Conservation (phyloP, 2,888 invertebrate genomes). For the Pseudococcus jackbeardsleyi region DNA sequence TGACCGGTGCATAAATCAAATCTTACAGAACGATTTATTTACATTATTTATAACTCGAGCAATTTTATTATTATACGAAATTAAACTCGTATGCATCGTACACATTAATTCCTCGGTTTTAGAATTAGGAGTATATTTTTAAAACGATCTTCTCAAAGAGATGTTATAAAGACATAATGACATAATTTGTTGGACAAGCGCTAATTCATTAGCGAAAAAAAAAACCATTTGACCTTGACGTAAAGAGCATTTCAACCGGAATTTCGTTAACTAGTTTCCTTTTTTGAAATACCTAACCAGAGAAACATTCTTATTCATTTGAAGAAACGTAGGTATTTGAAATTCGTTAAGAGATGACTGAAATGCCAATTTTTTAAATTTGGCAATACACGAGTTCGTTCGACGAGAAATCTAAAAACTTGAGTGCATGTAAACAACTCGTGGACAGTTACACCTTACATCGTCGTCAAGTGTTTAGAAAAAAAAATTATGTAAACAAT, state of each 20-base stretch:
- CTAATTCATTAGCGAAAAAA: constrained; percentile 45
- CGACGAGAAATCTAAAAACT: neutral
- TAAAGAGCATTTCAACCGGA: constrained; percentile 24
- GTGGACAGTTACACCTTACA: neutral
- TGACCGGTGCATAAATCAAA: constrained; percentile 9
- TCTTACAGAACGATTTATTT: neutral
- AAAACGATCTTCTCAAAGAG: neutral
- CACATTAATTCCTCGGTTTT: neutral
- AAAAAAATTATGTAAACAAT: no score
- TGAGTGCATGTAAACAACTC: neutral
- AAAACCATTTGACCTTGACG: constrained; percentile 30
- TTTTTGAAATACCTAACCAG: constrained; percentile 29
- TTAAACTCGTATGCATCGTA: neutral
- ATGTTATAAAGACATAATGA: constrained; percentile 17
- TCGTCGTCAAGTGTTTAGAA: no score
- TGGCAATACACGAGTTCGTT: neutral
- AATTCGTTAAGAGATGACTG: neutral
- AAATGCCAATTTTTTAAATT: neutral
- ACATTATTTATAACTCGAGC: neutral
- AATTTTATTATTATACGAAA: neutral
- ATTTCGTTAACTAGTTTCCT: constrained; percentile 34
- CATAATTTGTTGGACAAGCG: constrained; percentile 11
- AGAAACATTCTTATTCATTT: neutral
- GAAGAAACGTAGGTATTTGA: neutral
- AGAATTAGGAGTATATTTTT: neutral